Conservation (phyloP, 2,113 vertebrate genomes). For the Catharus minimus region DNA sequence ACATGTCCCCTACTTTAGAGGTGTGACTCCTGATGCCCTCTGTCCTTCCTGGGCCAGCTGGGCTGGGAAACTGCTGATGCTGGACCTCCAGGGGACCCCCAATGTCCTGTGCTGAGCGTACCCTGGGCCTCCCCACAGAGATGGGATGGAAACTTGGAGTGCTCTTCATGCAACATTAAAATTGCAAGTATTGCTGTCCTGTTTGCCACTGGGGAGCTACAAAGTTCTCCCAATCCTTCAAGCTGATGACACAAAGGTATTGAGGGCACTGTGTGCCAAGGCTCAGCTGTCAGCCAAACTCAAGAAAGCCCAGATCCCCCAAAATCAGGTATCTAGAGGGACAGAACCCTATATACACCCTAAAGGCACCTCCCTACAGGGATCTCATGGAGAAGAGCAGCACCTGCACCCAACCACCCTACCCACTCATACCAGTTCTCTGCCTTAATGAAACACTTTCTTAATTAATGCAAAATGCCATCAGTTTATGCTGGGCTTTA, state of each 20-base stretch:
- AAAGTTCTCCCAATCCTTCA: not conserved
- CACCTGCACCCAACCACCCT: not conserved
- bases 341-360: not conserved
- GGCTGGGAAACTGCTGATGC: not conserved
- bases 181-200: not conserved
- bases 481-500: not conserved
- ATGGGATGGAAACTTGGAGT: fast-evolving
- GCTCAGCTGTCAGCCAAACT: not conserved
- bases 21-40: fast-evolving
- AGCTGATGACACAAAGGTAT: no score
- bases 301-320: fast-evolving
- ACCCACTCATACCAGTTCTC: not conserved
- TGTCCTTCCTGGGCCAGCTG: not conserved
- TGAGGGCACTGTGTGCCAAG: fast-evolving
- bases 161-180: not conserved
- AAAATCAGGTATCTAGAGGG: not conserved
- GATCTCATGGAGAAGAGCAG: not conserved
- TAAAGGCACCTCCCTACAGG: not conserved
- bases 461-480: not conserved
- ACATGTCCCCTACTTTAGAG: not conserved
- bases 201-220: not conserved
- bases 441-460: not conserved
- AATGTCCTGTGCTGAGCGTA: not conserved
- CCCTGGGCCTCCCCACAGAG: no score
- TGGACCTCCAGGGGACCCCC: not conserved